A percentile compares a stretch with the other conserved stretches of the same genome.
phyloP scores from a whole-genome alignment of 2,888 invertebrate species.

The Charanyca ferruginea region DNA sequence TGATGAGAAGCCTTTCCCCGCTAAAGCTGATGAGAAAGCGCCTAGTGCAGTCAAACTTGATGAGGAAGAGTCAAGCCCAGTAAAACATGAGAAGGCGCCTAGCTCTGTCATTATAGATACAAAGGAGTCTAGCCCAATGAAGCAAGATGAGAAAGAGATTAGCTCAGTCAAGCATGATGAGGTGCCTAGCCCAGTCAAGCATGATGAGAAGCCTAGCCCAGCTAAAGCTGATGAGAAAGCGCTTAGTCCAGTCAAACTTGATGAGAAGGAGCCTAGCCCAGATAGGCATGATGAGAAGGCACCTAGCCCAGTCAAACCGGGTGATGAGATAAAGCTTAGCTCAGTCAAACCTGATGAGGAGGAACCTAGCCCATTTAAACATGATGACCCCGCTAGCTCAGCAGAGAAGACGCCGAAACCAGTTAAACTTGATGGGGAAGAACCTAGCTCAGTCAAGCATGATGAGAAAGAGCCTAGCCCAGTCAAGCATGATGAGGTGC shows the following conservation, averaged over 20 bases:
- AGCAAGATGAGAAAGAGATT: background rate
- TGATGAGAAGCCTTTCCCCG: background rate
- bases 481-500: background rate
- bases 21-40: slow-evolving; percentile 14
- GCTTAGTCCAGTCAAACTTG: slow-evolving; percentile 21
- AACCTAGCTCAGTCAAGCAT: background rate
- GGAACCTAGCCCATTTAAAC: background rate
- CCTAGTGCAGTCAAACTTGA: slow-evolving; percentile 7
- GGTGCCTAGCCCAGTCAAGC: slow-evolving; percentile 8
- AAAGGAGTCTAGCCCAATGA: no score
- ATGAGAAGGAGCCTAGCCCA: background rate
- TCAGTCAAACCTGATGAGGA: slow-evolving; percentile 9
- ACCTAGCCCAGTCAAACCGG: background rate
- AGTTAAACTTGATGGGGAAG: background rate
- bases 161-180: background rate
- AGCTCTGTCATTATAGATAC: no score
- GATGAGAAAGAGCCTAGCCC: slow-evolving; percentile 35
- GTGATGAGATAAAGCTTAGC: slow-evolving; percentile 31
- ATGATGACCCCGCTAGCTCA: no score
- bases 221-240: slow-evolving; percentile 7
- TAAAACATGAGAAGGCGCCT: slow-evolving; percentile 16
- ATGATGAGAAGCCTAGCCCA: slow-evolving; percentile 21
- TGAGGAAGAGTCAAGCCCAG: background rate
- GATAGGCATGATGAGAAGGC: slow-evolving; percentile 17
- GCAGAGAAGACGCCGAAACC: background rate